phyloP scores from a whole-genome alignment of 2,113 vertebrate genomes.

The Rhabdornis inornatus region DNA sequence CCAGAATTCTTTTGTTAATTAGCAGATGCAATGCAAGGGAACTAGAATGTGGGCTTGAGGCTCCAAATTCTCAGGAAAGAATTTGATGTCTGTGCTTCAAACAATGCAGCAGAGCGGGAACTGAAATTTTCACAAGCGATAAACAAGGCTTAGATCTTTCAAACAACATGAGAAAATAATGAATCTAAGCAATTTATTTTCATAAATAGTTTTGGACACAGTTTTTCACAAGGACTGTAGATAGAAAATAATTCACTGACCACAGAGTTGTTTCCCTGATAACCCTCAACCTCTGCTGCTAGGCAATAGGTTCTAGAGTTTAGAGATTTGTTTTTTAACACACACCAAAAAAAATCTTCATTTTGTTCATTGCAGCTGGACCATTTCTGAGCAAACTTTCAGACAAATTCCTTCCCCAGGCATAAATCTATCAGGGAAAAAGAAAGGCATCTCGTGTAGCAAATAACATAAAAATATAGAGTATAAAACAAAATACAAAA shows the following conservation, averaged over 20 bases:
- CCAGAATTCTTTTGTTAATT: conserved; percentile 8
- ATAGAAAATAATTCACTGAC: neutral
- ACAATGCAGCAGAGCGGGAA: neutral
- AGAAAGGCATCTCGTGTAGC: neutral
- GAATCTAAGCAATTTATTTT: neutral
- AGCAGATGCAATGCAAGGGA: neutral
- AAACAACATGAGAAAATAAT: neutral
- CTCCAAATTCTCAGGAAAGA: neutral
- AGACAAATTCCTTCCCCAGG: neutral
- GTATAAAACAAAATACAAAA: neutral
- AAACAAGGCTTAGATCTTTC: neutral
- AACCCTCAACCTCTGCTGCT: neutral
- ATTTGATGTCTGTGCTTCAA: neutral
- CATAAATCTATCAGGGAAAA: neutral
- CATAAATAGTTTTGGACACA: neutral
- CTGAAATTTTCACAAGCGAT: neutral
- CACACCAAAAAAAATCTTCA: neutral
- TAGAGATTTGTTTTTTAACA: neutral
- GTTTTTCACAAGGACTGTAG: neutral
- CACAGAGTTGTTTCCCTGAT: neutral
- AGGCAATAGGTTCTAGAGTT: neutral
- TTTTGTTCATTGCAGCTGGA: neutral
- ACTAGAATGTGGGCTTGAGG: neutral
- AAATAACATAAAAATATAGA: neutral
- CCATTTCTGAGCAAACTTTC: neutral